These are phyloP conservation scores for Dipus sagitta DNA, from an alignment of 2,797 vertebrate species.

Conservation along the genomic window DNA sequence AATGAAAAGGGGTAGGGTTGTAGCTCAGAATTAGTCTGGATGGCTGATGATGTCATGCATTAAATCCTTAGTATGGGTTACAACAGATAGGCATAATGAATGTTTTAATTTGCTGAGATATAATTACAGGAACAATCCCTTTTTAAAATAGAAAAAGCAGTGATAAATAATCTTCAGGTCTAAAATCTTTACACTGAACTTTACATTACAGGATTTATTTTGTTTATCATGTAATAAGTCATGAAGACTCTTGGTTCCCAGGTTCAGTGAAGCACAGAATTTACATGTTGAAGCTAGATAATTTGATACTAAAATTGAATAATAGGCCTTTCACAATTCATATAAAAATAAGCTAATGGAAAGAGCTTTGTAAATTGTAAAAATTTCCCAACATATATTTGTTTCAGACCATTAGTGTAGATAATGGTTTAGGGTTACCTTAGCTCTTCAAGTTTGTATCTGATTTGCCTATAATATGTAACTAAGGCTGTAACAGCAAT, in stretches of 20 bases:
- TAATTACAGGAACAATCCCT: background rate
- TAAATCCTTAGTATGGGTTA: background rate
- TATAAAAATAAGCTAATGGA: conserved; percentile 2
- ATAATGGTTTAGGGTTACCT: conserved; percentile 17
- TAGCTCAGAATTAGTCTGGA: background rate
- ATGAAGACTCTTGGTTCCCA: conserved; percentile 35
- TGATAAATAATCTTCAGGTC: conserved; percentile 34
- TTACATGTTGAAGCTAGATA: conserved; percentile 38
- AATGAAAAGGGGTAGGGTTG: background rate
- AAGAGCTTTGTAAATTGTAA: conserved; percentile 40
- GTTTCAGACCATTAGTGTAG: conserved; percentile 5
- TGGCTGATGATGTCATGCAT: background rate
- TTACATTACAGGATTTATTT: conserved; percentile 14
- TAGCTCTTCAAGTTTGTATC: conserved; percentile 19
- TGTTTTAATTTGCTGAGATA: conserved; percentile 13
- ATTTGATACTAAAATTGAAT: conserved; percentile 53
- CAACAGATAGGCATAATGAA: background rate
- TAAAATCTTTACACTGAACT: conserved; percentile 30
- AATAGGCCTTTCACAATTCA: conserved; percentile 4
- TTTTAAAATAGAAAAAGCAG: background rate
- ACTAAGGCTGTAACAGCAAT: conserved; percentile 46
- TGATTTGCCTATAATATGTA: conserved; percentile 34
- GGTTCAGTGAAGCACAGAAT: conserved; percentile 6
- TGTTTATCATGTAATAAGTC: background rate
- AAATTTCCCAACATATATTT: conserved; percentile 48